phyloP scores from a whole-genome alignment of 2,888 invertebrate species.

The Heliconius charithonia region DNA sequence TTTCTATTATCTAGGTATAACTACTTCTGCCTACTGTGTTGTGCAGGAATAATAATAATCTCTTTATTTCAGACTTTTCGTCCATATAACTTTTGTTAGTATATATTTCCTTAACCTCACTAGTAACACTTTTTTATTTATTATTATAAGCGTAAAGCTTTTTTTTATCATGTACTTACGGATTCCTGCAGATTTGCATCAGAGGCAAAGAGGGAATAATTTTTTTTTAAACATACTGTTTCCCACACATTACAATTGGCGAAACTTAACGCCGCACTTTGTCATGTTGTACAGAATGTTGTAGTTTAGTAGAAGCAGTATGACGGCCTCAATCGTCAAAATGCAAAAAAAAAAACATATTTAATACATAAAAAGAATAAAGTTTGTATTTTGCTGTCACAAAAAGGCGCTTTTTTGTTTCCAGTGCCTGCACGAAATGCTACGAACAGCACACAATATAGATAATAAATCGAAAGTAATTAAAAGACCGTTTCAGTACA shows the following conservation, averaged over 20 bases:
- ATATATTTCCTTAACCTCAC: no score
- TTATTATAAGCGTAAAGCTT: no score
- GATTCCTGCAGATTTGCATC: not conserved
- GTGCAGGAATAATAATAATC: no score
- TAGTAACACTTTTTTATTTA: no score
- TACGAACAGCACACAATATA: conserved; percentile 6
- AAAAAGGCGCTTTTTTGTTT: not conserved
- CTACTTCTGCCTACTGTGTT: no score
- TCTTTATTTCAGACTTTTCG: no score
- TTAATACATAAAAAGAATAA: not conserved
- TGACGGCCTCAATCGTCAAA: not conserved
- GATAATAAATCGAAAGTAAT: conserved; percentile 24
- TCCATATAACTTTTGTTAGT: no score
- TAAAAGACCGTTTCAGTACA: conserved; percentile 18
- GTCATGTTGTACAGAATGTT: not conserved
- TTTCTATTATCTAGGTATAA: no score
- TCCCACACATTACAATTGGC: not conserved
- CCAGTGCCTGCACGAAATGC: not conserved
- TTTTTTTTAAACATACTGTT: not conserved
- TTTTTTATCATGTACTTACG: no score
- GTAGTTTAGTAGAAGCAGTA: no score
- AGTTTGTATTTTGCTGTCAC: not conserved
- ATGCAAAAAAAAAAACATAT: not conserved
- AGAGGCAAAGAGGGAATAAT: not conserved
- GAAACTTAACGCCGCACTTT: not conserved